Conservation (phyloP, 2,113 vertebrate species). For the Lampris incognitus region DNA sequence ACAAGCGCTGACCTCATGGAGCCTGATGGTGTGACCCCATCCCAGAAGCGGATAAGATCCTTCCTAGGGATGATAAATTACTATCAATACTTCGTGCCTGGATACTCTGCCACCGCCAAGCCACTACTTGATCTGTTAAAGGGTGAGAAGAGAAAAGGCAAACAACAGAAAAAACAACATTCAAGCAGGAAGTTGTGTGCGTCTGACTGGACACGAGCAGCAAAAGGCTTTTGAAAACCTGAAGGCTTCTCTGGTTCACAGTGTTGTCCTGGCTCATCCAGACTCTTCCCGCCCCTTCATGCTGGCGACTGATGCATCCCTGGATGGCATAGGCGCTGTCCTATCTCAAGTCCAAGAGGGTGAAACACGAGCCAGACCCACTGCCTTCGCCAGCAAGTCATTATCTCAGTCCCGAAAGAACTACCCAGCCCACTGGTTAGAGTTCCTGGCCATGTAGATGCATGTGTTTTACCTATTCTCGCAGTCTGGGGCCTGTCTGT, state of each 20-base stretch:
- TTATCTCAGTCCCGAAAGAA: too few species aligned
- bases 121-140: background rate
- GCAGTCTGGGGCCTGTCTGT: too few species aligned
- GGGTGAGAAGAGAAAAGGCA: background rate
- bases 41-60: background rate
- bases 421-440: too few species aligned
- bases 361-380: too few species aligned
- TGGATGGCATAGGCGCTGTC: too few species aligned
- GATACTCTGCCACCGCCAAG: conserved; percentile 14
- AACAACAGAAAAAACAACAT: background rate
- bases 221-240: conserved; percentile 2
- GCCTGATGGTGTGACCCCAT: conserved; percentile 6
- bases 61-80: conserved; percentile 34
- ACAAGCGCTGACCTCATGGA: background rate
- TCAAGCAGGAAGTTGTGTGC: conserved; percentile 48
- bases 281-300: conserved; percentile 5
- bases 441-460: too few species aligned
- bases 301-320: too few species aligned
- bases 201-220: conserved; percentile 35
- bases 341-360: too few species aligned
- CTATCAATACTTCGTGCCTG: conserved; percentile 25
- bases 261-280: conserved; percentile 11
- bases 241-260: background rate
- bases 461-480: too few species aligned
- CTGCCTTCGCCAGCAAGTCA: too few species aligned